These are phyloP conservation scores for Erpobdella octoculata DNA, from an alignment of 2,888 invertebrate genomes.

Conservation along the genomic window DNA sequence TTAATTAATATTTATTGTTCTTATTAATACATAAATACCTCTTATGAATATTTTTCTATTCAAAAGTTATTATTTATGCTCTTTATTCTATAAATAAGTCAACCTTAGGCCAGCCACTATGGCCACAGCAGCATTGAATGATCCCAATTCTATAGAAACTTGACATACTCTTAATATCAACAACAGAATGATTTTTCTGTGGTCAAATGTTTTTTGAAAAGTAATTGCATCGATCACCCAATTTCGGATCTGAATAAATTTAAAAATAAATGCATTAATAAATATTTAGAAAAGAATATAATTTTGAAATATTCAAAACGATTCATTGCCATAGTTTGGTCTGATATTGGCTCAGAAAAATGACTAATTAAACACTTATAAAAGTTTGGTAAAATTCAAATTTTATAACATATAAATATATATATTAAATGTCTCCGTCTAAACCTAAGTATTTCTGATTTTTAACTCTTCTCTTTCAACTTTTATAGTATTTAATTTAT, in stretches of 20 bases:
- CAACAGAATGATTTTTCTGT: conserved; percentile 75
- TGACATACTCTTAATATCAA: conserved; percentile 78
- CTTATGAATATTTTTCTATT: not conserved
- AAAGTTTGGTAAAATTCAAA: too few species aligned
- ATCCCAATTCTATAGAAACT: conserved; percentile 86
- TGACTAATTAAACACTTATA: too few species aligned
- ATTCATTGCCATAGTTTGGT: not conserved
- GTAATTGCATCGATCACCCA: conserved; percentile 89
- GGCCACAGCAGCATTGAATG: conserved; percentile 91
- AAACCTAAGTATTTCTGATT: too few species aligned
- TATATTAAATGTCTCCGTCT: too few species aligned
- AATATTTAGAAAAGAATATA: not conserved
- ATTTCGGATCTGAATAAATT: conserved; percentile 68
- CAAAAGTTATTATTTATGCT: not conserved
- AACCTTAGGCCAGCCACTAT: conserved; percentile 86
- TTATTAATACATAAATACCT: not conserved
- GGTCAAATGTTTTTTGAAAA: conserved; percentile 75
- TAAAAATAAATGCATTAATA: not conserved
- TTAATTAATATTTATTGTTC: not conserved
- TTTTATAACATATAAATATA: too few species aligned
- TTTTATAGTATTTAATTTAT: too few species aligned
- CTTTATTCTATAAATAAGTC: not conserved
- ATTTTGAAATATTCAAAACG: not conserved
- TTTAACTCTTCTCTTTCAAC: too few species aligned
- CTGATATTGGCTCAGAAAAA: too few species aligned